Conservation (phyloP, 2,888 invertebrate species). For the Adineta ricciae region DNA sequence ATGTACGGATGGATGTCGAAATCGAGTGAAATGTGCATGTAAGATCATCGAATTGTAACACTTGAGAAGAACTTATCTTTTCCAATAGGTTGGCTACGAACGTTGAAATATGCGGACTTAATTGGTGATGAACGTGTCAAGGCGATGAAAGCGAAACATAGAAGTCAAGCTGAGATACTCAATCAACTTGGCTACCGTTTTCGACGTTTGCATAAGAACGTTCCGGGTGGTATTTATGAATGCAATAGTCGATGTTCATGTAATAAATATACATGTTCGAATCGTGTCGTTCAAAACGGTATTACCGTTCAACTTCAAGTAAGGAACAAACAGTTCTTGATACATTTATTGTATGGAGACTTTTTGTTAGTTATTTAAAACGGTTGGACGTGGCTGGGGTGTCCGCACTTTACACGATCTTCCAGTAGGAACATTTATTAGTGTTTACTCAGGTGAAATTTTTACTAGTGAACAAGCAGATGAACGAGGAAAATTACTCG, state of each 20-base stretch:
- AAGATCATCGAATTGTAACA: slow-evolving; percentile 54
- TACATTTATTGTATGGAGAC: no score
- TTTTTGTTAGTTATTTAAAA: slow-evolving; percentile 79
- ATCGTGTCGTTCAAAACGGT: slow-evolving; percentile 86
- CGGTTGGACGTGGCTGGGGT: slow-evolving; percentile 82
- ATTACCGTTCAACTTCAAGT: slow-evolving; percentile 60
- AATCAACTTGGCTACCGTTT: neutral
- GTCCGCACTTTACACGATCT: slow-evolving; percentile 85
- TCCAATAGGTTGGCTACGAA: neutral
- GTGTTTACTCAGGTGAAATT: slow-evolving; percentile 84
- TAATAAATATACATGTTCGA: slow-evolving; percentile 64
- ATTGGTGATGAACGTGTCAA: slow-evolving; percentile 22
- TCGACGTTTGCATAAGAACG: neutral
- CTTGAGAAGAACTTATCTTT: neutral
- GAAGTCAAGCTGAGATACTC: neutral
- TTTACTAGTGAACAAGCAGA: slow-evolving; percentile 66
- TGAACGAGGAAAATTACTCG: slow-evolving; percentile 64
- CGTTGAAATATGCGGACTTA: slow-evolving; percentile 14
- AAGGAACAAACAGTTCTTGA: no score
- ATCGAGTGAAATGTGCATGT: slow-evolving; percentile 75
- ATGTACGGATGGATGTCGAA: slow-evolving; percentile 81
- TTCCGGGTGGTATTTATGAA: slow-evolving; percentile 64
- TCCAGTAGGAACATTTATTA: slow-evolving; percentile 84
- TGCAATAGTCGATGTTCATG: slow-evolving; percentile 74
- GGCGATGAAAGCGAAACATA: slow-evolving; percentile 17